Evolutionary conservation across 2,797 vertebrate species (phyloP).

Genomic region (Falco cherrug): DNA sequence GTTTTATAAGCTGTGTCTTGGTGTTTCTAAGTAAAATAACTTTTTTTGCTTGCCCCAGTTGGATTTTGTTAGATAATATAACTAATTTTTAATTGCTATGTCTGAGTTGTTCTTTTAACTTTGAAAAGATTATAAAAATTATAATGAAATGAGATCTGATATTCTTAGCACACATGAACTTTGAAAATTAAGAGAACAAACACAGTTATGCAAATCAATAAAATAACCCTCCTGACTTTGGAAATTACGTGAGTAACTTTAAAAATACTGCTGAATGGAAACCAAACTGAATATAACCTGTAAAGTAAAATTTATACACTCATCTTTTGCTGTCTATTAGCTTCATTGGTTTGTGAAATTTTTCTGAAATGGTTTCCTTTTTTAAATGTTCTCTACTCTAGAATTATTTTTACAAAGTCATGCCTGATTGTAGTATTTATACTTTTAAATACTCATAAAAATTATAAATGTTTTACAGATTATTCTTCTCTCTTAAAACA

Average conservation of each 20-base stretch:
- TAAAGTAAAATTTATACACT: not conserved
- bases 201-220: not conserved
- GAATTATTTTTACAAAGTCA: not conserved
- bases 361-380: not conserved
- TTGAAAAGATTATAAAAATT: not conserved
- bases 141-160: not conserved
- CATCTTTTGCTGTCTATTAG: not conserved
- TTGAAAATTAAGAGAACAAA: not conserved
- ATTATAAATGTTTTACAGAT: not conserved
- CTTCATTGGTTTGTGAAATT: not conserved
- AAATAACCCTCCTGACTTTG: not conserved
- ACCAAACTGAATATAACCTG: not conserved
- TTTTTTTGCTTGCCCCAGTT: not conserved
- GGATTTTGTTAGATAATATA: not conserved
- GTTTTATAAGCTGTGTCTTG: not conserved
- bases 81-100: not conserved
- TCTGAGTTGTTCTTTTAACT: not conserved
- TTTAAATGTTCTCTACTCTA: not conserved
- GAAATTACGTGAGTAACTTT: not conserved
- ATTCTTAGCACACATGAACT: not conserved
- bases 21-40: not conserved
- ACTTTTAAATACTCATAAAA: not conserved
- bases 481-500: not conserved
- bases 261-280: not conserved
- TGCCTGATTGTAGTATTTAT: not conserved